Evolutionary conservation across 2,113 vertebrate species (phyloP).

Genomic region (Halichoerus grypus): DNA sequence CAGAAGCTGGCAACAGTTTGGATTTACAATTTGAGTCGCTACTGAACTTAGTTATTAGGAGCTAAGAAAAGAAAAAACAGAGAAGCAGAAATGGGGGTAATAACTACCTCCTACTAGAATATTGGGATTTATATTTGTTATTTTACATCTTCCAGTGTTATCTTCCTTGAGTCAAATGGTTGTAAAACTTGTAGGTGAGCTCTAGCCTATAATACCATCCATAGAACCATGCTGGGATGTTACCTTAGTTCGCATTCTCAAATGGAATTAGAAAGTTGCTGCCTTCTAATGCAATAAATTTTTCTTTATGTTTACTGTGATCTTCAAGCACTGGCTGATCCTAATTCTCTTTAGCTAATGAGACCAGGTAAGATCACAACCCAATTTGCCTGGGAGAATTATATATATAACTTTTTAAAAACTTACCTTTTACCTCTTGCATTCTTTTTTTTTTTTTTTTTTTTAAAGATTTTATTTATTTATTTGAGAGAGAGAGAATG

Average conservation of each 20-base stretch:
- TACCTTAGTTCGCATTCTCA: not conserved
- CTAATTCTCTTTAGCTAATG: conserved; percentile 55
- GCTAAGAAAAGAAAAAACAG: not conserved
- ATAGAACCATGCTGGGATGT: not conserved
- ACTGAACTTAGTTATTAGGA: not conserved
- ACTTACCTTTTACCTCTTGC: not conserved
- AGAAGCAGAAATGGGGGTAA: not conserved
- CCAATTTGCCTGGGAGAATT: not conserved
- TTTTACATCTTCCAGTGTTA: not conserved
- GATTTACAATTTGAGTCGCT: not conserved
- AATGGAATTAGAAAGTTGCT: conserved; percentile 11
- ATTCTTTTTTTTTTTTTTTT: too few relatives aligned
- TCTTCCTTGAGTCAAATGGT: not conserved
- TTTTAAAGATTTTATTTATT: too few relatives aligned
- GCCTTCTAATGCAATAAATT: conserved; percentile 46
- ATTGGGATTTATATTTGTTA: not conserved
- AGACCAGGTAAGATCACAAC: not conserved
- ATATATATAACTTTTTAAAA: not conserved
- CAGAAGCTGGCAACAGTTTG: not conserved
- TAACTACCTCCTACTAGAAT: not conserved
- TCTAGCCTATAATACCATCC: conserved; percentile 26
- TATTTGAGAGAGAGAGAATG: too few relatives aligned
- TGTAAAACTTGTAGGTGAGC: conserved; percentile 21
- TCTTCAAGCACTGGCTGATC: conserved; percentile 66
- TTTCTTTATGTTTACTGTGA: conserved; percentile 53